Percentiles rank a stretch among this genome's conserved stretches.
These are phyloP conservation scores for Spialia ferax DNA, from an alignment of 2,888 invertebrate species.

Conservation along the genomic window DNA sequence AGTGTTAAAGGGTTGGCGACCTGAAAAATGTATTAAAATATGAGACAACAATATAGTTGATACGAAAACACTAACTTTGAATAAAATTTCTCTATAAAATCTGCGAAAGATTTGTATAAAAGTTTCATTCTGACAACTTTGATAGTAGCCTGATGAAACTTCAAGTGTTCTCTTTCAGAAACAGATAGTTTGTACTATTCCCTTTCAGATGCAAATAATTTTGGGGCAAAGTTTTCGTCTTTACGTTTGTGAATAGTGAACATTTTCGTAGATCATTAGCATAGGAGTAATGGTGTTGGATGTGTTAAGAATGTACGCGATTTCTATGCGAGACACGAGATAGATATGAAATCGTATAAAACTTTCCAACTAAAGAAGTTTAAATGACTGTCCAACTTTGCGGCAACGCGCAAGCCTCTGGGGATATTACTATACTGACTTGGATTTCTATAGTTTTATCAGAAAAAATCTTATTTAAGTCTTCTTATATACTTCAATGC, in stretches of 20 bases:
- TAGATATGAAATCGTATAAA: conserved; percentile 47
- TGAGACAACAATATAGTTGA: neutral
- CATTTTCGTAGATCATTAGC: conserved; percentile 59
- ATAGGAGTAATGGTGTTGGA: conserved; percentile 44
- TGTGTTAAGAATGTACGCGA: conserved; percentile 7
- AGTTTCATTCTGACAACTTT: conserved; percentile 17
- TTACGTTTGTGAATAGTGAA: conserved; percentile 68
- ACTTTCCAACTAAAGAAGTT: conserved; percentile 48
- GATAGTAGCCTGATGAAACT: conserved; percentile 25
- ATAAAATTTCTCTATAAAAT: neutral
- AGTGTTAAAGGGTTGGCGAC: too few species aligned
- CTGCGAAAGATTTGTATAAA: conserved; percentile 5
- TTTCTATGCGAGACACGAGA: conserved; percentile 48
- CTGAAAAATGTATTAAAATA: too few species aligned
- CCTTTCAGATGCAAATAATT: conserved; percentile 77
- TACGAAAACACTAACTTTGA: neutral
- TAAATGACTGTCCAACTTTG: conserved; percentile 42
- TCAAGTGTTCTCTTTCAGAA: conserved; percentile 27
- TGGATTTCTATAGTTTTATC: neutral
- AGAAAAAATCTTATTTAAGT: neutral
- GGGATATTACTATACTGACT: conserved; percentile 8
- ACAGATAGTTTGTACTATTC: conserved; percentile 62
- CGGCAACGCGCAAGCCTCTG: conserved; percentile 9
- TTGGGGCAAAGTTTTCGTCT: conserved; percentile 61
- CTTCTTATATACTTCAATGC: too few species aligned